Evolutionary conservation across 2,888 invertebrate species (phyloP), one percentile per base, ranked within the genome.

Genomic region (Xestobium rufovillosum): DNA sequence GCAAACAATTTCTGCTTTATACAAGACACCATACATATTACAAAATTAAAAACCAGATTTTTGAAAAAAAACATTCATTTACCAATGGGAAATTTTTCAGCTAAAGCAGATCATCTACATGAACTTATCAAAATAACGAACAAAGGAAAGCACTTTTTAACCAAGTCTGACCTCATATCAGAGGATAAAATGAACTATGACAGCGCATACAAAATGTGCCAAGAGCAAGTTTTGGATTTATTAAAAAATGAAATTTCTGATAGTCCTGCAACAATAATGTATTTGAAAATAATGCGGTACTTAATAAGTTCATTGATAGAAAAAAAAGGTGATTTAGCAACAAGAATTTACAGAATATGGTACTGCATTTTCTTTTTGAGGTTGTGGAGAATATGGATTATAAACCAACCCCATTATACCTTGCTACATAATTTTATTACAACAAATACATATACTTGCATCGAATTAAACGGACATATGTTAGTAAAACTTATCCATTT

Each of bases 1-100:
- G 15, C 26, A 11, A 14, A 12, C 6, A 15, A 10, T 39, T 26
- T 40, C 8, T 19, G 13, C 12, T 41, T 25, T 19, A 16, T 41
- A 8, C 41, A 45, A 31, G 45, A 45, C 9, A 25, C 38, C 3
- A 29, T 39, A 2, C 39, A 47, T 26, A 39, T 39, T 17, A 44
- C 42, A 3, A 44, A 44, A 39, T 17, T 41, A n/a, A 12, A 31
- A 13, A 45, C 39, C 3, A 38, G 44, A 11, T 9, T 38, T 14
- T 29, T 28, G 25, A 43, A 43, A 26, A 27, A 14, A 2, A 11
- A n/a, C 13, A 37, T 42, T 6, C n/a, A 17, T 8, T 19, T 45
- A 11, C 38, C 31, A 3, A 36, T 44, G 4, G 38, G 41, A 16
- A 30, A 44, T 14, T 42, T 28, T 38, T 4, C 16, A 11, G 36